Conservation (phyloP, 1,140 invertebrate genomes). For the Dysdera silvatica region DNA sequence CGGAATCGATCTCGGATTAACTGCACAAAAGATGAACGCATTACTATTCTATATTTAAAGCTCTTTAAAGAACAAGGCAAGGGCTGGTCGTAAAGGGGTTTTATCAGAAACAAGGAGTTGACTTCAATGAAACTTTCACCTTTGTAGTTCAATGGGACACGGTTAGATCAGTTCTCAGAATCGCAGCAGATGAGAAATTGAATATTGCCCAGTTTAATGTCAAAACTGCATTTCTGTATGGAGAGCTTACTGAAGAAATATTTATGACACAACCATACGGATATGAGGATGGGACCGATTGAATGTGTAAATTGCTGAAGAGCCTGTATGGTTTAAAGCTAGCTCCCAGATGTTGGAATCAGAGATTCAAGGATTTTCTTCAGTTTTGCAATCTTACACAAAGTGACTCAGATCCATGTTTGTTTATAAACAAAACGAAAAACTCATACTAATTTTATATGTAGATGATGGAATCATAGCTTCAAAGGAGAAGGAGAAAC, state of each 20-base stretch:
- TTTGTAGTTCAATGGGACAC: slow-evolving; percentile 38
- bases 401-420: no score
- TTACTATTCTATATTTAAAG: no score
- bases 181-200: slow-evolving; percentile 19
- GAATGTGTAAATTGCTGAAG: no score
- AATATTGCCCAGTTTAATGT: background rate
- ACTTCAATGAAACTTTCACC: slow-evolving; percentile 37
- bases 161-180: slow-evolving; percentile 25
- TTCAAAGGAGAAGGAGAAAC: no score
- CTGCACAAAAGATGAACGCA: no score
- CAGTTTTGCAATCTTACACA: no score
- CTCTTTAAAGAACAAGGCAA: no score
- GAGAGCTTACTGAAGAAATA: slow-evolving; percentile 40
- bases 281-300: slow-evolving; percentile 24
- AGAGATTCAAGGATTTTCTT: slow-evolving; percentile 23
- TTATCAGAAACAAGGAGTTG: slow-evolving; percentile 40
- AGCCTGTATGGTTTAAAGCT: slow-evolving; percentile 46
- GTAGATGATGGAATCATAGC: slow-evolving; percentile 1
- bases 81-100: slow-evolving; percentile 44
- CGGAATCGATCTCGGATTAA: no score
- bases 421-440: no score
- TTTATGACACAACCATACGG: slow-evolving; percentile 43
- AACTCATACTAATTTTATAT: no score
- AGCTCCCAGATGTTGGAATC: slow-evolving; percentile 42
- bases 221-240: slow-evolving; percentile 35